Conservation (phyloP, 2,113 vertebrate genomes). For the Sander lucioperca region DNA sequence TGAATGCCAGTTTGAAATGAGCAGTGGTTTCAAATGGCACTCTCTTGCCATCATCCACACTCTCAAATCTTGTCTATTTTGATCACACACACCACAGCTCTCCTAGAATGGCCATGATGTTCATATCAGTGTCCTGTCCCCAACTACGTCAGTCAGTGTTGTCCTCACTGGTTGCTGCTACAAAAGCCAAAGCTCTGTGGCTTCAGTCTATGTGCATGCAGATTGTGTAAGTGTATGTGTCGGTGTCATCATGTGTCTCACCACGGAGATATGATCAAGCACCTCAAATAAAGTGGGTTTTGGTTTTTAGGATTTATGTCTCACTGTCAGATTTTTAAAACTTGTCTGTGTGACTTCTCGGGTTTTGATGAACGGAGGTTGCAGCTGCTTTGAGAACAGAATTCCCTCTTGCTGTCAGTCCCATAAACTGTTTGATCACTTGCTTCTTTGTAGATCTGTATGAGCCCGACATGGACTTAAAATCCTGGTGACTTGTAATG, state of each 20-base stretch:
- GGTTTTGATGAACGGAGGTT: not conserved
- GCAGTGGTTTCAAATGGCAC: slow-evolving; percentile 17
- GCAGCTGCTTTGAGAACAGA: not conserved
- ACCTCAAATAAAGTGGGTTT: not conserved
- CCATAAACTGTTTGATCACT: not conserved
- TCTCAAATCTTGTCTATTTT: slow-evolving; percentile 50
- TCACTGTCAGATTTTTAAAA: not conserved
- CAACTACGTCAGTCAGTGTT: slow-evolving; percentile 3
- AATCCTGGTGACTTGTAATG: not conserved
- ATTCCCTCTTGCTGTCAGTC: not conserved
- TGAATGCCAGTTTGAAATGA: not conserved
- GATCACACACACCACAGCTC: not conserved
- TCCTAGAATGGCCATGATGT: slow-evolving; percentile 21
- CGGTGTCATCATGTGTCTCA: not conserved
- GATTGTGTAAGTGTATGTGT: not conserved
- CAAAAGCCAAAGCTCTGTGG: not conserved
- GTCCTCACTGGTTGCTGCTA: slow-evolving; percentile 6
- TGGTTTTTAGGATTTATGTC: not conserved
- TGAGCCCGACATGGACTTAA: not conserved
- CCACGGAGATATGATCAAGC: not conserved
- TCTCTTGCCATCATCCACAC: not conserved
- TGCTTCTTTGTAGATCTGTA: not conserved
- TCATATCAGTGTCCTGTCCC: slow-evolving; percentile 20
- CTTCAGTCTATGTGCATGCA: slow-evolving; percentile 1
- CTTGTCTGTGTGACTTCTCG: not conserved